A percentile compares a stretch with the other conserved stretches of the same genome.
phyloP scores from a whole-genome alignment of 2,888 invertebrate genomes.

The Acleris emargana region DNA sequence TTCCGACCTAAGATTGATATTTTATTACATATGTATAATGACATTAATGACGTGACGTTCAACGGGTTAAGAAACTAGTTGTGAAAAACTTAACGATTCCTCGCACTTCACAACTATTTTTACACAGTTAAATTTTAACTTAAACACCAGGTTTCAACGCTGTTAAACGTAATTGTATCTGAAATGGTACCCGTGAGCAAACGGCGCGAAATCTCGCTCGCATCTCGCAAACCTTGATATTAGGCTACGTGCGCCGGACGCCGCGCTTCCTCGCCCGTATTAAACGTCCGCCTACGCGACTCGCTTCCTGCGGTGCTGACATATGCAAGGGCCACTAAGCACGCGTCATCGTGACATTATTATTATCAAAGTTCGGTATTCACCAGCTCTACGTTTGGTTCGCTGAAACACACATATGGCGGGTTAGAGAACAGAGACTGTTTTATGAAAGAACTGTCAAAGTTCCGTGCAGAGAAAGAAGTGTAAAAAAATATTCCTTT shows the following conservation, averaged over 20 bases:
- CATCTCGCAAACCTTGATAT: conserved; percentile 33
- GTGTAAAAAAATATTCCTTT: too few relatives aligned
- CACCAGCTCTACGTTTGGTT: too few relatives aligned
- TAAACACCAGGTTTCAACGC: not conserved
- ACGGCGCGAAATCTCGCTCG: conserved; percentile 30
- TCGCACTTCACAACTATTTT: not conserved
- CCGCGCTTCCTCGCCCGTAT: conserved; percentile 54
- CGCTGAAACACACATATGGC: too few relatives aligned
- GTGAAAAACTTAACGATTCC: not conserved
- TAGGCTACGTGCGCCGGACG: conserved; percentile 47
- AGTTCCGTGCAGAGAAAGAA: too few relatives aligned
- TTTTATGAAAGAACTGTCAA: too few relatives aligned
- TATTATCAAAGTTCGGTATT: not conserved
- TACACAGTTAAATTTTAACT: not conserved
- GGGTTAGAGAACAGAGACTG: too few relatives aligned
- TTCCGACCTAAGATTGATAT: too few relatives aligned
- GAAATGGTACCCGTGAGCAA: conserved; percentile 6
- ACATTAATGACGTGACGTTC: too few relatives aligned
- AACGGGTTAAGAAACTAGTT: too few relatives aligned
- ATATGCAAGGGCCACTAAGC: conserved; percentile 28
- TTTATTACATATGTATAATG: too few relatives aligned
- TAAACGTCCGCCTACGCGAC: conserved; percentile 53
- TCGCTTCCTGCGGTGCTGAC: conserved; percentile 47
- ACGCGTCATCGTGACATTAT: conserved; percentile 7
- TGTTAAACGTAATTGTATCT: not conserved